Evolutionary conservation across 2,888 invertebrate genomes (phyloP), one percentile per base, ranked within the genome.

Genomic region (Spodoptera picta): DNA sequence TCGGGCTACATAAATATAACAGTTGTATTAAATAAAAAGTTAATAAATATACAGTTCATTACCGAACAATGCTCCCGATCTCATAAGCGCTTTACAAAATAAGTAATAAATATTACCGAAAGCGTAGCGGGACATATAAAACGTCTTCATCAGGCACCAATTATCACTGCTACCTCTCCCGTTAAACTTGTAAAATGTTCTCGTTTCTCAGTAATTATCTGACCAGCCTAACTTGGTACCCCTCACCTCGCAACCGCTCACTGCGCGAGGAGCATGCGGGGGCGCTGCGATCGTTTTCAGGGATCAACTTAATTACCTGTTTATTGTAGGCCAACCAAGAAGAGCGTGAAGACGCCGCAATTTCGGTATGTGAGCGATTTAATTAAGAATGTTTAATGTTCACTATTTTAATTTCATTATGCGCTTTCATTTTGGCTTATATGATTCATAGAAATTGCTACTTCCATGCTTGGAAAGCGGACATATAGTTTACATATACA

Each of bases 261-360:
- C n/a, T 23, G 31, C 36, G 12, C 19, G 27, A 44, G 5, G 59
- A 49, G n/a, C 10, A 5, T 52, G 6, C 45, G 54, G 54, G 24
- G 55, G 24, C 44, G 31, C 23, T 57, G 7, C 9, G 10, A 36
- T 48, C 31, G 47, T 60, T 60, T 58, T 65, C 49, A 72, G 64
- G 46, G 76, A 63, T 77, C 80, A 74, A 58, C 47, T 49, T 67
- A 60, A 53, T 76, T 65, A 60, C 66, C 50, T 55, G 50, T 68
- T 71, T 68, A 72, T 79, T 81, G 78, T 80, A 80, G 80, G 80
- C 77, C 77, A 80, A 79, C 63, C 63, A 85, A 87, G 77, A 89
- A 86, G 87, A 90, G 85, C 89, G 88, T 88, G 90, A 89, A 89
- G 82, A 70, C 79, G 73, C 76, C 79, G 75, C 77, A 81, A 83